Evolutionary conservation across 2,113 vertebrate genomes (phyloP).

Genomic region (Bos javanicus): DNA sequence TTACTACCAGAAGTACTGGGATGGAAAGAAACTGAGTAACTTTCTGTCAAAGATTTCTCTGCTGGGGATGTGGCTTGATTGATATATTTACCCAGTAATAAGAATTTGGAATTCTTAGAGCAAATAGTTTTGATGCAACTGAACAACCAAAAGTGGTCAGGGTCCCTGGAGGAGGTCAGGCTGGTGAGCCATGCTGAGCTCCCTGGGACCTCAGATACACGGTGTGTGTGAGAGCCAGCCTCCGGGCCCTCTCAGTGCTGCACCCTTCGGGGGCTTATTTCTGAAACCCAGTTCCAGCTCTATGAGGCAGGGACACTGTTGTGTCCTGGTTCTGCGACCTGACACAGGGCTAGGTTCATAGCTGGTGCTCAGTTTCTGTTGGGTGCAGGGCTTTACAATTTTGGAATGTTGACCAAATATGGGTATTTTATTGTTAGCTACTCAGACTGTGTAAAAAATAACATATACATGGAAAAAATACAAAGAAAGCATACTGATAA

Average conservation of each 20-base stretch:
- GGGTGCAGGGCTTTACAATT: background rate
- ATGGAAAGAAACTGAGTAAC: background rate
- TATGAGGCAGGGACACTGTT: fast-evolving
- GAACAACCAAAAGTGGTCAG: background rate
- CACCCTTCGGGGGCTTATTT: background rate
- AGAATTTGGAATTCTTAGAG: background rate
- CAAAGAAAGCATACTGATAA: background rate
- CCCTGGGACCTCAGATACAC: fast-evolving
- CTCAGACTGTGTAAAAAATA: background rate
- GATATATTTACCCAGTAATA: background rate
- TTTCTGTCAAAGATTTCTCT: background rate
- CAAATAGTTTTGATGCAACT: background rate
- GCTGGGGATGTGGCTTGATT: background rate
- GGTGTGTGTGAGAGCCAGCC: fast-evolving
- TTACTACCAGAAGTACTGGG: background rate
- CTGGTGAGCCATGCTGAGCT: background rate
- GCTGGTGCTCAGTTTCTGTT: background rate
- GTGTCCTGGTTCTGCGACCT: background rate
- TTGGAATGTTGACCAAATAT: background rate
- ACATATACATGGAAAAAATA: background rate
- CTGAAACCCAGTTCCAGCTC: background rate
- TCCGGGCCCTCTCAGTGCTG: fast-evolving
- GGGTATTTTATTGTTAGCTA: background rate
- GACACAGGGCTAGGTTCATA: background rate
- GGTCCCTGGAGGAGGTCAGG: background rate